These are phyloP conservation scores for Lissocephala sabroskyi DNA, from an alignment of 2,888 invertebrate species.

Conservation along the genomic window DNA sequence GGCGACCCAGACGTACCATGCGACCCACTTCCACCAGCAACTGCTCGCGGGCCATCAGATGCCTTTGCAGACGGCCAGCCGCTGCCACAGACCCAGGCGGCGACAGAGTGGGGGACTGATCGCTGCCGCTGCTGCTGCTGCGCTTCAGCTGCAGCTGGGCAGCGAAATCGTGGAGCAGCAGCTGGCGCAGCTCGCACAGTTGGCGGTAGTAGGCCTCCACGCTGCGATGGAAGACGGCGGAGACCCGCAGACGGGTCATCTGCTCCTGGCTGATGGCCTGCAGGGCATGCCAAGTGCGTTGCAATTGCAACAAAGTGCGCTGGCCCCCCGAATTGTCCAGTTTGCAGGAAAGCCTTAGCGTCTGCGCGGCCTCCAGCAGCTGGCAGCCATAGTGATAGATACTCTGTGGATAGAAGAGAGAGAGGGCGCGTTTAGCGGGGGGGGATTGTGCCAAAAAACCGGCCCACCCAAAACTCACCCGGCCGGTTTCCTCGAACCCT, in stretches of 20 bases:
- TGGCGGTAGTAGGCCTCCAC: constrained; percentile 78
- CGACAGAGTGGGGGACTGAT: constrained; percentile 30
- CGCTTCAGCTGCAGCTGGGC: constrained; percentile 2
- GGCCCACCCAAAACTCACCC: constrained; percentile 74
- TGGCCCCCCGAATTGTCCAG: constrained; percentile 76
- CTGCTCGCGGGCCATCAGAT: constrained; percentile 77
- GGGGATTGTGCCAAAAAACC: background rate
- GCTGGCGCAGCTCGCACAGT: constrained; percentile 76
- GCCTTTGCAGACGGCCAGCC: constrained; percentile 73
- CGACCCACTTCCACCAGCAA: constrained; percentile 81
- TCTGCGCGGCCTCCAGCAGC: constrained; percentile 81
- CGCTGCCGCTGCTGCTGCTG: constrained; percentile 49
- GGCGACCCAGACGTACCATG: constrained; percentile 80
- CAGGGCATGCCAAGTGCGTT: constrained; percentile 80
- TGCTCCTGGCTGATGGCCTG: constrained; percentile 82
- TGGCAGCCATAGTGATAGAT: constrained; percentile 88
- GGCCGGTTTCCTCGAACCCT: constrained; percentile 84
- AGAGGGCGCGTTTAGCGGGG: background rate
- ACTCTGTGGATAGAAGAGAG: constrained; percentile 74
- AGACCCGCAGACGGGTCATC: constrained; percentile 82
- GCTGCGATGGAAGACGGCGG: constrained; percentile 83
- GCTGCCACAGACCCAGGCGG: constrained; percentile 33
- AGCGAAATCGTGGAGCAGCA: constrained; percentile 73
- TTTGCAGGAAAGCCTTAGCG: constrained; percentile 82
- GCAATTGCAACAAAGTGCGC: constrained; percentile 75